Evolutionary conservation across 2,113 vertebrate genomes (phyloP), one percentile per base, ranked within the genome.

Genomic region (Alligator mississippiensis): DNA sequence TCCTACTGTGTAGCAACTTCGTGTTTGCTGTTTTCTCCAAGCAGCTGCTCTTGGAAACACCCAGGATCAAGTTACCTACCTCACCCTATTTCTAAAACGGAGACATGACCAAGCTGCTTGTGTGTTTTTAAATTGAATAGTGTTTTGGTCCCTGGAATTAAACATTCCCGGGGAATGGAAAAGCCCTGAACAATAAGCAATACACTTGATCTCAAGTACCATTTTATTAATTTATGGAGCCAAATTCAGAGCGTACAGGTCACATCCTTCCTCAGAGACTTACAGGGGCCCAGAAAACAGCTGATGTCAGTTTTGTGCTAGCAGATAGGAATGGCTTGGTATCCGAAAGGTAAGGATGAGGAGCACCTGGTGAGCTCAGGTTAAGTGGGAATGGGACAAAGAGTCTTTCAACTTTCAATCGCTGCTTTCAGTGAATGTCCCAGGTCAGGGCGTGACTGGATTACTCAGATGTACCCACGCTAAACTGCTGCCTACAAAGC

Each of bases 191-290:
- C 61, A 91, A 96, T 88, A 81, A 10, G 60, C 85, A 93, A 80
- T 68, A 85, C 70, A 74, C 25, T 72, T 82, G 28, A 68, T 94
- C 95, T 94, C 18, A 2, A 90, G 91, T 86, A 95, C 77, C 92
- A 82, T 91, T 95, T 95, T 82, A 96, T 82, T 95, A 95, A 96
- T 90, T 95, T 88, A 95, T 92, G 92, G 80, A 55, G 55, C 9
- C 77, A 70, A 4, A 34, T 85, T 54, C 84, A 94, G 85, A 0
- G 6, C 79, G 80, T 10, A 77, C 0, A 0, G 74, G 62, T 21
- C 47, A 84, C 59, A 84, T 59, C 62, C n/a, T 75, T 16, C 54
- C 21, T 87, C 58, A 9, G 21, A 58, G 47, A 57, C 16, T 66
- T 58, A 68, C 58, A 79, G 6, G 6, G 47, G 76, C 61, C 25